Conservation (phyloP, 2,113 vertebrate species). For the Noctilio leporinus region DNA sequence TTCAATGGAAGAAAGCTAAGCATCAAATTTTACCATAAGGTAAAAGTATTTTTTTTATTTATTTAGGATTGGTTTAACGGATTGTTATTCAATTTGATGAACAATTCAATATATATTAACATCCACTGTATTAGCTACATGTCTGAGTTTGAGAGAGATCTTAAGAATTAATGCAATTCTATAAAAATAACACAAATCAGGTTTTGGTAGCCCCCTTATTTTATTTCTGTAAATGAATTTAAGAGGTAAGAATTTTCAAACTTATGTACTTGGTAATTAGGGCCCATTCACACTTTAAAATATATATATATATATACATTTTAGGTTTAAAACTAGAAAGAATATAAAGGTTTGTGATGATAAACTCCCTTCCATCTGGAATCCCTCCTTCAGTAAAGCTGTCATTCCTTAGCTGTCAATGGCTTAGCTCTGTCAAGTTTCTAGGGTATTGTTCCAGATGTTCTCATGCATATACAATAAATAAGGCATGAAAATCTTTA, state of each 20-base stretch:
- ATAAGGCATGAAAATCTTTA: background rate
- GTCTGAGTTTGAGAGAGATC: background rate
- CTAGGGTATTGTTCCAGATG: background rate
- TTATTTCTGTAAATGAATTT: background rate
- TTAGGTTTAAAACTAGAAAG: background rate
- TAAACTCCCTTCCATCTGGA: background rate
- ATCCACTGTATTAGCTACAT: background rate
- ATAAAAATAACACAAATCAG: background rate
- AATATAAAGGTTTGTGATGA: background rate
- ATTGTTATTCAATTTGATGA: background rate
- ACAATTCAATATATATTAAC: background rate
- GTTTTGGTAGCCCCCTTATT: background rate
- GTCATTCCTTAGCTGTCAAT: background rate
- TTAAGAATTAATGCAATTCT: background rate
- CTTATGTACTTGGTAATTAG: background rate
- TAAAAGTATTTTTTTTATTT: background rate
- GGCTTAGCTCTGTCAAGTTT: background rate
- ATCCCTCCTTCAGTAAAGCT: background rate
- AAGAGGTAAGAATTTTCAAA: background rate
- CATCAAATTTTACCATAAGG: background rate
- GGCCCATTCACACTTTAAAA: background rate
- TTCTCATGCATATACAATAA: background rate
- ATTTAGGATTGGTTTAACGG: background rate
- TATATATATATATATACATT: no score
- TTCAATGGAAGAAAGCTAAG: background rate